Evolutionary conservation across 1,140 invertebrate species (phyloP), one percentile per base, ranked within the genome.

Genomic region (Pomphorhynchus laevis): DNA sequence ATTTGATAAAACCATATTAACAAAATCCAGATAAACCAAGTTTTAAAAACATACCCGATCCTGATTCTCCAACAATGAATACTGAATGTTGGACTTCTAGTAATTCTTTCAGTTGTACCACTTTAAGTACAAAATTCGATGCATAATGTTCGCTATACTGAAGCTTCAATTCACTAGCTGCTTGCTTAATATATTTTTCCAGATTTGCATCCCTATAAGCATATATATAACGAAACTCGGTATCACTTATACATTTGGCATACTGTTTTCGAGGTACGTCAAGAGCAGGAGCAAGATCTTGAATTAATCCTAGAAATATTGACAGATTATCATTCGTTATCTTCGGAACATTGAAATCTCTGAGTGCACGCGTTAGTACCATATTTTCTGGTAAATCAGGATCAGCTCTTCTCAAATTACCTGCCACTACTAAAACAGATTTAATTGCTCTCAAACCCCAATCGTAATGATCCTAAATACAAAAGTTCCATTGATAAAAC

Each of bases 401-500:
- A 29, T 29, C 25, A 29, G 25, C 2, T 29, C 25, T 9, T 29
- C 25, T 29, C 14, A 29, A 29, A 12, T 9, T 29, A 12, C 25
- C 25, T 12, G 25, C 25, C 14, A 29, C 25, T 12, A 29, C 25
- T 3, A 29, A 6, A 12, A 29, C 25, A 3, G 25, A 29, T 29
- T 29, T 29, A 29, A 29, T 29, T 29, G 25, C 25, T 12, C 25
- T 9, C 14, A 29, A 29, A 29, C 25, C 25, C 25, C 25, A 29
- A 29, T 29, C 25, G 14, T 29, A 29, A 29, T 29, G 25, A 60
- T 89, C 79, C n/a, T n/a, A n/a, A n/a, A n/a, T n/a, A n/a, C n/a
- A n/a, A n/a, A n/a, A n/a, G n/a, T n/a, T n/a, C n/a, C n/a, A n/a
- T n/a, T n/a, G n/a, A n/a, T n/a, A n/a, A n/a, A n/a, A n/a, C n/a